These are phyloP conservation scores for Arctocebus calabarensis DNA, from an alignment of 2,797 vertebrate species.

Conservation along the genomic window DNA sequence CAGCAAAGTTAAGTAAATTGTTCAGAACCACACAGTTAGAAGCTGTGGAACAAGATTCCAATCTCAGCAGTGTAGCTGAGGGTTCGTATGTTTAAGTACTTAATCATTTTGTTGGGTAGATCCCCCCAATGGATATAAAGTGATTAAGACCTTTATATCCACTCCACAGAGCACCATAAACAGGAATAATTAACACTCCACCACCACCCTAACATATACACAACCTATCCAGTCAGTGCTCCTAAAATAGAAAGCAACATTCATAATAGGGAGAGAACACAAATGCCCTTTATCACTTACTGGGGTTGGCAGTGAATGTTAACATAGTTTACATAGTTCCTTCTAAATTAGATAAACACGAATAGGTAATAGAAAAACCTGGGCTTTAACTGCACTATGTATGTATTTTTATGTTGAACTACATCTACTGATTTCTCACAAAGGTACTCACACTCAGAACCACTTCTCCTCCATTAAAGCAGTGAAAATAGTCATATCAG, in stretches of 20 bases:
- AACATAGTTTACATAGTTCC: constrained; percentile 64
- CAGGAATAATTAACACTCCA: not conserved
- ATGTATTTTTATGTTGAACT: constrained; percentile 81
- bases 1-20: not conserved
- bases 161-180: not conserved
- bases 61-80: not conserved
- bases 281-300: constrained; percentile 59
- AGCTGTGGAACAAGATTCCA: not conserved
- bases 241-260: not conserved
- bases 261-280: not conserved
- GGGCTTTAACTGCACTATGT: constrained; percentile 77
- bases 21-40: not conserved
- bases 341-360: constrained; percentile 79
- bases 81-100: not conserved
- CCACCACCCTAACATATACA: not conserved
- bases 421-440: constrained; percentile 84
- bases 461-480: constrained; percentile 84
- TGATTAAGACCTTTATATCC: not conserved
- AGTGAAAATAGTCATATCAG: constrained; percentile 86
- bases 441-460: constrained; percentile 85
- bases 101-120: not conserved
- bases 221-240: not conserved
- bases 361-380: constrained; percentile 77
- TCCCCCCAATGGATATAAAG: no score
- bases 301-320: constrained; percentile 60